Percentiles rank a stretch among this genome's conserved stretches.
Evolutionary conservation across 2,888 invertebrate species (phyloP).

Genomic region (Dioctria rufipes): DNA sequence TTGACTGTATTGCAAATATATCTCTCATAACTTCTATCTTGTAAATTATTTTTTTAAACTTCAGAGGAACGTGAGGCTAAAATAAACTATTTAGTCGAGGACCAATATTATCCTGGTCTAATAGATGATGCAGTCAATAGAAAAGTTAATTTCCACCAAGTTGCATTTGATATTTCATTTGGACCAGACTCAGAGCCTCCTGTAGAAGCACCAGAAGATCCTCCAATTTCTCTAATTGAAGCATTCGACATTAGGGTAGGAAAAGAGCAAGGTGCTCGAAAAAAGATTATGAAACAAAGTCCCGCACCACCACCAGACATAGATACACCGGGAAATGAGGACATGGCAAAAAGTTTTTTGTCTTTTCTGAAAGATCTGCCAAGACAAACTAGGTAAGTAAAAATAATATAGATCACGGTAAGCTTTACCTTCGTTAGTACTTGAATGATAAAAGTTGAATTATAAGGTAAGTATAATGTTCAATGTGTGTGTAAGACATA

Average conservation of each 20-base stretch:
- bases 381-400: background rate
- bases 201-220: background rate
- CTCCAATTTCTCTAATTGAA: constrained; percentile 53
- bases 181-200: constrained; percentile 12
- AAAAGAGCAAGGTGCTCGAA: constrained; percentile 42
- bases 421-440: too few species aligned
- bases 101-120: constrained; percentile 56
- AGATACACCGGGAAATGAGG: background rate
- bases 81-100: constrained; percentile 33
- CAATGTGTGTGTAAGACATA: too few species aligned
- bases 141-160: constrained; percentile 55
- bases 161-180: constrained; percentile 49
- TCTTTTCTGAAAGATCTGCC: background rate
- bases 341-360: constrained; percentile 11
- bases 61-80: background rate
- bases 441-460: too few species aligned
- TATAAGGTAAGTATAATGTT: background rate
- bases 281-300: constrained; percentile 40
- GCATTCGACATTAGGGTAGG: constrained; percentile 55
- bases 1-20: background rate
- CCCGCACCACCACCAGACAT: background rate
- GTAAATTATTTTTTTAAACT: background rate
- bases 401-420: too few species aligned
- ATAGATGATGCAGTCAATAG: constrained; percentile 57
- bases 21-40: background rate